Percentiles rank a stretch among this genome's conserved stretches.
phyloP scores from a whole-genome alignment of 1,140 invertebrate genomes.

The Tyrophagus putrescentiae region DNA sequence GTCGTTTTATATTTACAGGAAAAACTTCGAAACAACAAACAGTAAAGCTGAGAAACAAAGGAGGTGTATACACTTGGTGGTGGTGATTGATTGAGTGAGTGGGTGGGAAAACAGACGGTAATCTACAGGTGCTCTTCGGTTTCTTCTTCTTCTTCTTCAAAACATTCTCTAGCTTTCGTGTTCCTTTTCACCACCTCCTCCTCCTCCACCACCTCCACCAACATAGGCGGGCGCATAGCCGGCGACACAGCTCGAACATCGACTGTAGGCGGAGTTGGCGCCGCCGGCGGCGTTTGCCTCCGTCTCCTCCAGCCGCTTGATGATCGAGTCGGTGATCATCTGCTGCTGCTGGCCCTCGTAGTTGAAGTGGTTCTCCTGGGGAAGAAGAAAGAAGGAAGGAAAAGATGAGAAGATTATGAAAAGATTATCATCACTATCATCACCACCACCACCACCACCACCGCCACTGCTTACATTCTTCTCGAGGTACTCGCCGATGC shows the following conservation, averaged over 20 bases:
- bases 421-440: neutral
- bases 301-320: slow-evolving; percentile 7
- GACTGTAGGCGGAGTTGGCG: neutral
- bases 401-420: too few species aligned
- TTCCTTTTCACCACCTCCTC: too few species aligned
- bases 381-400: too few species aligned
- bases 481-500: slow-evolving; percentile 59
- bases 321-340: neutral
- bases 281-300: neutral
- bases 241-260: slow-evolving; percentile 8
- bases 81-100: neutral
- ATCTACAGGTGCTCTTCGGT: neutral
- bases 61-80: neutral
- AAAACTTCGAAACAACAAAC: too few species aligned
- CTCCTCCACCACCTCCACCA: neutral
- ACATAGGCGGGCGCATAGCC: neutral
- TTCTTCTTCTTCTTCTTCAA: too few species aligned
- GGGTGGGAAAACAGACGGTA: neutral
- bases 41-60: neutral
- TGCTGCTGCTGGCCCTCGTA: neutral
- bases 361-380: slow-evolving; percentile 7
- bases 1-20: too few species aligned
- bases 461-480: slow-evolving; percentile 8
- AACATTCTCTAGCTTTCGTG: too few species aligned
- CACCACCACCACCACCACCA: neutral